These are phyloP conservation scores for Saimiri boliviensis DNA, from an alignment of 2,113 vertebrate genomes.

Conservation along the genomic window DNA sequence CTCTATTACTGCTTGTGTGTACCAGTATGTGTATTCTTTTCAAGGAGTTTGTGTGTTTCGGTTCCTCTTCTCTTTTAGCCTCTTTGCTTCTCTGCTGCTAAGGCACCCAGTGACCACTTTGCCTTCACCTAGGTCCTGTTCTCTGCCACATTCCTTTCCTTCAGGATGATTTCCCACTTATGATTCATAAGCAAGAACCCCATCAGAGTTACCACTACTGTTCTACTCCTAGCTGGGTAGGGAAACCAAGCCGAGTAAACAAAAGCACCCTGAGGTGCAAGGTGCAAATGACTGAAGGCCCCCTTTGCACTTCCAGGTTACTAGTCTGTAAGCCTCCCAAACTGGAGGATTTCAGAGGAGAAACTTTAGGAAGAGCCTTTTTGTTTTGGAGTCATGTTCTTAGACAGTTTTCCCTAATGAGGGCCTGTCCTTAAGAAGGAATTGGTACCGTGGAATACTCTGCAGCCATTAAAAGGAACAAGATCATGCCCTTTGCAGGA, in stretches of 20 bases:
- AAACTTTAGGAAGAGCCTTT: not conserved
- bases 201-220: not conserved
- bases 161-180: not conserved
- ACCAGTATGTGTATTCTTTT: not conserved
- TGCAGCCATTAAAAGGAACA: not conserved
- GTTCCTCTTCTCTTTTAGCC: not conserved
- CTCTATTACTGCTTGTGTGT: not conserved
- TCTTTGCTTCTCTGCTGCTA: not conserved
- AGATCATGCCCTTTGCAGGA: not conserved
- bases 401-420: not conserved
- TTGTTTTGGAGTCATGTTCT: not conserved
- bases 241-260: not conserved
- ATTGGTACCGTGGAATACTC: not conserved
- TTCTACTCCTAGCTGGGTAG: not conserved
- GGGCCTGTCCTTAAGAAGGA: constrained; percentile 26
- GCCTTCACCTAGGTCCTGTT: not conserved
- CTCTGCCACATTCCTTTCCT: constrained; percentile 13
- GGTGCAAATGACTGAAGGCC: not conserved
- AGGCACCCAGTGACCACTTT: not conserved
- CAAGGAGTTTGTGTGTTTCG: not conserved
- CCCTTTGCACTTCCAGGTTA: not conserved
- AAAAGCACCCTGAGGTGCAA: not conserved
- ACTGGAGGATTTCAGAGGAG: constrained; percentile 22
- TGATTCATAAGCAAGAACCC: not conserved
- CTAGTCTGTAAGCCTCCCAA: not conserved